A percentile compares a stretch with the other conserved stretches of the same genome.
Conservation (phyloP, 2,113 vertebrate species). For the Chaetodon trifascialis region DNA sequence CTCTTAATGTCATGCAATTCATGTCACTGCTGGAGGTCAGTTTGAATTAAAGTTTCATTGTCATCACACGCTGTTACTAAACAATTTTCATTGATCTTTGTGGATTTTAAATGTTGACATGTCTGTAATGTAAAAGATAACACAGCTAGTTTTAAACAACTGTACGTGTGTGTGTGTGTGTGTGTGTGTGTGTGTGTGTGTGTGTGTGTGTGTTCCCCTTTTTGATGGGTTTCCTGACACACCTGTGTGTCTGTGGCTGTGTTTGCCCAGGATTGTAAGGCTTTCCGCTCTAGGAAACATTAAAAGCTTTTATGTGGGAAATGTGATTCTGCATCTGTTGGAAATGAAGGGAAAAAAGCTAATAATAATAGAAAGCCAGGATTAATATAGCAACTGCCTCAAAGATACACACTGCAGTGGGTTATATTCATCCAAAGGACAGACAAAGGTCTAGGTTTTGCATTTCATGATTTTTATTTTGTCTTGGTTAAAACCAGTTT, state of each 20-base stretch:
- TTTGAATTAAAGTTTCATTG: background rate
- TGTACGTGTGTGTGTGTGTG: background rate
- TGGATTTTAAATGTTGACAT: background rate
- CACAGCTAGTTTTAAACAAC: background rate
- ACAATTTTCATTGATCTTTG: background rate
- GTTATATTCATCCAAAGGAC: background rate
- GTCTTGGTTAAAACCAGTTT: background rate
- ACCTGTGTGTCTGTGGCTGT: conserved; percentile 55
- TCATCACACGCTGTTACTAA: too few relatives aligned
- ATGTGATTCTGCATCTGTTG: conserved; percentile 25
- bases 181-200: background rate
- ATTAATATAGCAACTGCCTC: conserved; percentile 14
- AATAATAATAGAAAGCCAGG: conserved; percentile 16
- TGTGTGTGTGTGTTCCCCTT: background rate
- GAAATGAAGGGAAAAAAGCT: background rate
- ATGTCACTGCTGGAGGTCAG: background rate
- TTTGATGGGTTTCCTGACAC: conserved; percentile 40
- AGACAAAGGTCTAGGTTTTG: background rate
- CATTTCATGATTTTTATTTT: background rate
- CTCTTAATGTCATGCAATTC: background rate
- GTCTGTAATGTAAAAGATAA: background rate
- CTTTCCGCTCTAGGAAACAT: conserved; percentile 41
- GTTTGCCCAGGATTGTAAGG: conserved; percentile 58
- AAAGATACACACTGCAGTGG: background rate
- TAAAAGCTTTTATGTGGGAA: conserved; percentile 49